These are phyloP conservation scores for Albula glossodonta DNA, from an alignment of 2,113 vertebrate genomes.

Conservation along the genomic window DNA sequence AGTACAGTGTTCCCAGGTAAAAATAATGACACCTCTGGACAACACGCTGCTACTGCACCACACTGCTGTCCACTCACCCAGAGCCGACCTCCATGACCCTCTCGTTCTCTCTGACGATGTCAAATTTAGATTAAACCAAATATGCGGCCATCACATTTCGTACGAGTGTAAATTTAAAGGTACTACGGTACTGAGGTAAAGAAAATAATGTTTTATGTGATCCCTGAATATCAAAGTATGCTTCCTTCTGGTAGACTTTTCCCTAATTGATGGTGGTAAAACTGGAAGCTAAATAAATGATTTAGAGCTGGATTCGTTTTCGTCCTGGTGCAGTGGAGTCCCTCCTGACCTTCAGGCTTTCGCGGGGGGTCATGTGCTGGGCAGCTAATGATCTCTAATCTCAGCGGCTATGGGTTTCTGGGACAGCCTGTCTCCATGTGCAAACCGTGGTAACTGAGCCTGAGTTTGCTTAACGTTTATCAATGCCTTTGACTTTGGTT, in stretches of 20 bases:
- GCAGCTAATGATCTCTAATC: constrained; percentile 1
- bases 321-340: background rate
- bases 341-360: background rate
- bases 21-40: background rate
- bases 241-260: background rate
- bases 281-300: background rate
- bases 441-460: background rate
- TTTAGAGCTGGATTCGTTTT: background rate
- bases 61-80: background rate
- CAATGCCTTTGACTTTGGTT: background rate
- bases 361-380: background rate
- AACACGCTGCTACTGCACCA: background rate
- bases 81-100: background rate
- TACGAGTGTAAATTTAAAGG: too few relatives aligned
- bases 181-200: background rate
- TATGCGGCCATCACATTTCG: too few relatives aligned
- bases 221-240: background rate
- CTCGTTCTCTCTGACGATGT: background rate
- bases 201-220: background rate
- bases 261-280: background rate
- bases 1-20: background rate
- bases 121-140: too few relatives aligned
- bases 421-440: background rate
- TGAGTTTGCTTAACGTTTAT: background rate
- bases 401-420: background rate